Evolutionary conservation across 2,113 vertebrate species (phyloP), one percentile per base, ranked within the genome.

Genomic region (Clarias macrocephalus): DNA sequence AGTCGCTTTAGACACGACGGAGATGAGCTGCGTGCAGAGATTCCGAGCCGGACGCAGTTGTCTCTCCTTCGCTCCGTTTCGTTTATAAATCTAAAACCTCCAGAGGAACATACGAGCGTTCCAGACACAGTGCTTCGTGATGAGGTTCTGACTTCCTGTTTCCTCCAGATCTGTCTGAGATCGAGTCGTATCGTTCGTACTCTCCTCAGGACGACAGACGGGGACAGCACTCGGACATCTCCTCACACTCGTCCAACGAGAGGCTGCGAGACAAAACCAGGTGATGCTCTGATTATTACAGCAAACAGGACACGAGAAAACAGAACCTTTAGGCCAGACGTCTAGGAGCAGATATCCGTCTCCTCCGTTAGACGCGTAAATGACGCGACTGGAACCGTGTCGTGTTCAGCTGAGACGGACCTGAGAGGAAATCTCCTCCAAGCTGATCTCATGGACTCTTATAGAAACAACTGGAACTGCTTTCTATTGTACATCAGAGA

Each of bases 111-210:
- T 33, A 15, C 19, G 68, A 70, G 33, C 30, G 1, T 30, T 70
- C 18, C 68, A 68, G 66, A 68, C 2, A 15, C 30, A 21, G 30
- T 66, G 48, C 16, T 42, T 83, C 73, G 12, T 83, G 48, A 42
- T 28, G n/a, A 15, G 56, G 79, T 82, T 88, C 87, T 83, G 82
- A 85, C 56, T 33, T 59, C 28, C 57, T 57, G 73, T 92, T 88
- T 79, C 91, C 91, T 89, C 9, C 93, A 99, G 98, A 99, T 91
- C 96, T 99, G 93, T 99, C 98, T 0, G 98, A 99, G 94, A 98
- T 99, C 84, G 98, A 97, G 92, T 99, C 98, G 63, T 97, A 98
- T 91, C 96, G 95, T 72, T 99, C 98, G 21, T 97, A 96, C 91
- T 99, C 98, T 1, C 97, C 97, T 70, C 96, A 96, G 88, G 98